Evolutionary conservation across 2,888 invertebrate genomes (phyloP).

Genomic region (Ophion ellenae): DNA sequence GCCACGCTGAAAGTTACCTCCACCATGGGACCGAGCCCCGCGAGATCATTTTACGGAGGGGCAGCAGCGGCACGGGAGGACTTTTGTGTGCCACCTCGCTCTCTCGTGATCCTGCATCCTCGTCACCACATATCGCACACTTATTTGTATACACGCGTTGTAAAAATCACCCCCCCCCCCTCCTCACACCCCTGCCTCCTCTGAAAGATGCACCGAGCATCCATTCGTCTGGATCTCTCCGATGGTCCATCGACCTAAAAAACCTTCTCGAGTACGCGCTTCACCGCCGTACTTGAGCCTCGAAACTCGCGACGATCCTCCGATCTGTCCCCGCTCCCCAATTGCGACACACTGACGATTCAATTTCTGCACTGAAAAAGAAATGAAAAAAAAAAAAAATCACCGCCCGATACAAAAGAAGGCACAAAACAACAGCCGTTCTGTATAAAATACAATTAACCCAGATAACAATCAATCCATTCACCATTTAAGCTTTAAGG

Average conservation of each 20-base stretch:
- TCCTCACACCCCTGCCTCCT: neutral
- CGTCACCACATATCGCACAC: neutral
- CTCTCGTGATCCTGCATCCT: slow-evolving; percentile 23
- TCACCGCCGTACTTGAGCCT: neutral
- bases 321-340: slow-evolving; percentile 3
- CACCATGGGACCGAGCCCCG: slow-evolving; percentile 73
- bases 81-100: slow-evolving; percentile 23
- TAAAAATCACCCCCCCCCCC: neutral
- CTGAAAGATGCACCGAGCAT: slow-evolving; percentile 34
- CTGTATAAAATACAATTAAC: neutral
- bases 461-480: neutral
- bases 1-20: slow-evolving; percentile 82
- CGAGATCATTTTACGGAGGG: slow-evolving; percentile 71
- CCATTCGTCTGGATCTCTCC: slow-evolving; percentile 14
- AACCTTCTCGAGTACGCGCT: slow-evolving; percentile 6
- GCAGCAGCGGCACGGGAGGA: slow-evolving; percentile 65
- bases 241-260: slow-evolving; percentile 41
- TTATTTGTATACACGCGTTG: neutral
- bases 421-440: neutral
- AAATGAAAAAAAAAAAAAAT: slow-evolving; percentile 4
- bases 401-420: slow-evolving; percentile 8
- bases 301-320: slow-evolving; percentile 16
- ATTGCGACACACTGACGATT: slow-evolving; percentile 6
- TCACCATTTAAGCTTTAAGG: slow-evolving; percentile 12
- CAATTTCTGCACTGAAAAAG: slow-evolving; percentile 10